Base-by-base conservation (phyloP, 2,888 invertebrate genomes). In the Troides helena region DNA sequence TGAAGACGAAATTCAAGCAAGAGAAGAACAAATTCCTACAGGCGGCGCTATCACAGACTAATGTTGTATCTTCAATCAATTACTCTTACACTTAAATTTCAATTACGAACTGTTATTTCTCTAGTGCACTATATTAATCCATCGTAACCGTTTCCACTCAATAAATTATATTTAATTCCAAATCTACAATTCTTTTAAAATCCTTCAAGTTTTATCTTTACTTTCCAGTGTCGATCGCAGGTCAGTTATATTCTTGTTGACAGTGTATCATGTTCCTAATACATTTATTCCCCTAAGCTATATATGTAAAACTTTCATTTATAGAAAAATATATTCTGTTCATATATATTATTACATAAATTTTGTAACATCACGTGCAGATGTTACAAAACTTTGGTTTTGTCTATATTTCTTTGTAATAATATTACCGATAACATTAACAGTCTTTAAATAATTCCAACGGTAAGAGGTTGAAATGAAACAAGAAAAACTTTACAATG, bases 401-500 rank as follows among this genome's bases (percentile, higher is more conserved):
- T 17, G 12, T 46, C 4, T 46, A 14, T 3, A 2, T 12, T 46
- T 46, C 14, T 46, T 21, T 14, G 46, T 46, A 46, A 12, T 14
- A 46, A 46, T 46, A 14, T 12, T 2, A 1, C 43, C 43, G 43
- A 43, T 46, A 46, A 12, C 12, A 14, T 14, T 46, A 14, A 2
- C 46, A 46, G 30, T 3, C 30, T 30, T 30, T 46, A 46, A 46
- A 46, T 53, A 2, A 17, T 50, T 50, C 14, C 50, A 50, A 50
- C 53, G 8, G n/a, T 2, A 0, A 58, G 23, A 78, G 17, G 5
- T 53, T 46, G 18, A 64, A 88, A 86, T 88, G 77, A 90, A 89
- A 88, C 85, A 86, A 76, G 72, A 60, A 53, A 74, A 89, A 88
- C 88, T 90, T 90, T 90, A 90, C 89, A 90, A 85, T 85, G 81